Evolutionary conservation across 2,797 vertebrate species (phyloP), one percentile per base, ranked within the genome.

Genomic region (Parotocinclus haroldoi): DNA sequence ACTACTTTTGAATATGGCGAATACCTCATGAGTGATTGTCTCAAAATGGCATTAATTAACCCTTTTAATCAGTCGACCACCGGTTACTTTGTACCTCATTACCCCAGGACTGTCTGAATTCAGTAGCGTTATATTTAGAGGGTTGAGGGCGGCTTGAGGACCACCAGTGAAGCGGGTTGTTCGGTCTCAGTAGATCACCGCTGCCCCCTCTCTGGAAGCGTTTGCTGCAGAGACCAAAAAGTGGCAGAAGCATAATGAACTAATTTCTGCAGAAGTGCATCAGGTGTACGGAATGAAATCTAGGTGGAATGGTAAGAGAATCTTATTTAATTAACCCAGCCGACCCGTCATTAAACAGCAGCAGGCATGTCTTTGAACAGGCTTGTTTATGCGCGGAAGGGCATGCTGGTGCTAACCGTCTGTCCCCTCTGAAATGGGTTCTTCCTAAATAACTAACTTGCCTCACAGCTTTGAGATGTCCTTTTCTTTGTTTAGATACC

Each of bases 301-400:
- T 68, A 66, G 46, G 63, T 54, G 55, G 66, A 71, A 73, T 54
- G 63, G 48, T 45, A 70, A 58, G 65, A 69, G 68, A 66, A 74
- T 55, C 52, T 52, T 75, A 66, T 72, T 72, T 76, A 67, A 79
- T 80, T 78, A 79, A 79, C 76, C 77, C 58, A 7, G 9, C 55
- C 72, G 69, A 75, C 75, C 77, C 14, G 6, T 68, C 60, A 58
- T 76, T 75, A 66, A 62, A 70, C 67, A 63, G 52, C 38, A 48
- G 52, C 69, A 69, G 63, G 37, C 61, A 3, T 27, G 27, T 27
- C 27, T 27, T 27, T 27, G 27, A 27, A 27, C 27, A 27, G 27
- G 27, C 27, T 27, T 27, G 27, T 27, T 27, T 27, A 27, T 27
- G 27, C 27, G 5, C 5, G 27, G 27, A 27, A 27, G 27, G 27